Conservation (phyloP, 92 coral and sea anemone species). For the Blastomussa wellsi region DNA sequence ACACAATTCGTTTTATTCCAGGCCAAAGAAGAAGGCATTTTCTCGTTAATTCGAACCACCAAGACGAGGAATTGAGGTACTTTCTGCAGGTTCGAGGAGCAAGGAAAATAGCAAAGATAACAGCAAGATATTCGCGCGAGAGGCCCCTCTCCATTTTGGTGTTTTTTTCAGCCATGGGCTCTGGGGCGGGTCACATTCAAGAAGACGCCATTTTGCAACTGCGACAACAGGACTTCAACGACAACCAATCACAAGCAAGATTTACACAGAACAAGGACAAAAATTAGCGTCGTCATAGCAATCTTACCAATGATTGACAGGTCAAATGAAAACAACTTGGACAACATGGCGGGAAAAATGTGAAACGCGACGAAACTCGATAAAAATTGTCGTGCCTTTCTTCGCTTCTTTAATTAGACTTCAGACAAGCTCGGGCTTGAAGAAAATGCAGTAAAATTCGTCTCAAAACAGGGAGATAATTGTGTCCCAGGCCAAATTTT, state of each 20-base stretch:
- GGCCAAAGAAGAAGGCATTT: slow-evolving; percentile 41
- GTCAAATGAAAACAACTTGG: slow-evolving; percentile 1
- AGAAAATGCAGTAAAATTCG: not conserved
- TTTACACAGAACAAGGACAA: slow-evolving; percentile 19
- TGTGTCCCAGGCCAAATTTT: not conserved
- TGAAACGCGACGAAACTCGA: not conserved
- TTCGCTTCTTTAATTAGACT: not conserved
- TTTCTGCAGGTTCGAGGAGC: slow-evolving; percentile 55
- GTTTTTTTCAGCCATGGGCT: slow-evolving; percentile 91
- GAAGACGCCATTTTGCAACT: slow-evolving; percentile 96
- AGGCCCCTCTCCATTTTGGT: slow-evolving; percentile 94
- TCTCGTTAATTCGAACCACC: slow-evolving; percentile 23
- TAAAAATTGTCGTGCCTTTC: not conserved
- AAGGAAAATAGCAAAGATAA: slow-evolving; percentile 54
- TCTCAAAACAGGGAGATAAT: not conserved
- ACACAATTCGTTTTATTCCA: slow-evolving; percentile 83
- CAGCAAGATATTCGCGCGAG: slow-evolving; percentile 63
- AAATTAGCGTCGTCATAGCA: slow-evolving; percentile 29
- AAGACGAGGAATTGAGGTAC: slow-evolving; percentile 32
- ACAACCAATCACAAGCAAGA: slow-evolving; percentile 73
- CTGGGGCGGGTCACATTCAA: slow-evolving; percentile 99
- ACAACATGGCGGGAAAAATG: slow-evolving; percentile 32
- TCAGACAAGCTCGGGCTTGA: not conserved
- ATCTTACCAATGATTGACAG: slow-evolving; percentile 36
- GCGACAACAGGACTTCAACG: slow-evolving; percentile 79